Conservation (phyloP, 2,888 invertebrate species). For the Tachina grossa region DNA sequence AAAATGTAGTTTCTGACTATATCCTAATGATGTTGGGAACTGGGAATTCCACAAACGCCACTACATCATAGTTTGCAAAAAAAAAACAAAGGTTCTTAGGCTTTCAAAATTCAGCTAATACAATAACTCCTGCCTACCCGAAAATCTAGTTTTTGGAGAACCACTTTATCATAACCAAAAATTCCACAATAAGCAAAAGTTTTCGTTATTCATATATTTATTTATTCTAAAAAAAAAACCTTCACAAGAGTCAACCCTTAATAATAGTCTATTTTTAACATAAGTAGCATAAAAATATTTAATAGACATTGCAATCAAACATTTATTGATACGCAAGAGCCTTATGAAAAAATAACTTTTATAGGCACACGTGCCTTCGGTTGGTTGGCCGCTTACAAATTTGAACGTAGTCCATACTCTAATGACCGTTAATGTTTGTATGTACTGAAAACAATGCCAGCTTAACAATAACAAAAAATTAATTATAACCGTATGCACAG, state of each 20-base stretch:
- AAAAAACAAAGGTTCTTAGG: too few relatives aligned
- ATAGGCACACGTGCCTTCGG: conserved; percentile 33
- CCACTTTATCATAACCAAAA: too few relatives aligned
- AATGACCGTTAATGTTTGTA: conserved; percentile 55
- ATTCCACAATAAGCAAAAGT: too few relatives aligned
- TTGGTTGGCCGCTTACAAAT: conserved; percentile 3
- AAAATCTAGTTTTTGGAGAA: too few relatives aligned
- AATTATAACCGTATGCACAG: conserved; percentile 66
- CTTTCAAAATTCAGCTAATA: too few relatives aligned
- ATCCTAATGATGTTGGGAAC: too few relatives aligned
- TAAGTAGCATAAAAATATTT: not conserved
- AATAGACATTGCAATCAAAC: not conserved
- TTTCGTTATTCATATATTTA: too few relatives aligned
- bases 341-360: not conserved
- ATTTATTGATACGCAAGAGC: conserved; percentile 19
- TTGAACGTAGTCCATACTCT: conserved; percentile 31
- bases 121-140: too few relatives aligned
- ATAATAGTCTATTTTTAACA: not conserved
- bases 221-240: too few relatives aligned
- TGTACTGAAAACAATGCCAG: conserved; percentile 20
- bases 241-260: not conserved
- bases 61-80: too few relatives aligned
- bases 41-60: too few relatives aligned
- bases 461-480: conserved; percentile 48
- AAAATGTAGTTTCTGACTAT: too few relatives aligned